Percentiles rank a stretch among this genome's conserved stretches.
Conservation (phyloP, 2,797 vertebrate genomes). For the Melanotaenia pygmaea region DNA sequence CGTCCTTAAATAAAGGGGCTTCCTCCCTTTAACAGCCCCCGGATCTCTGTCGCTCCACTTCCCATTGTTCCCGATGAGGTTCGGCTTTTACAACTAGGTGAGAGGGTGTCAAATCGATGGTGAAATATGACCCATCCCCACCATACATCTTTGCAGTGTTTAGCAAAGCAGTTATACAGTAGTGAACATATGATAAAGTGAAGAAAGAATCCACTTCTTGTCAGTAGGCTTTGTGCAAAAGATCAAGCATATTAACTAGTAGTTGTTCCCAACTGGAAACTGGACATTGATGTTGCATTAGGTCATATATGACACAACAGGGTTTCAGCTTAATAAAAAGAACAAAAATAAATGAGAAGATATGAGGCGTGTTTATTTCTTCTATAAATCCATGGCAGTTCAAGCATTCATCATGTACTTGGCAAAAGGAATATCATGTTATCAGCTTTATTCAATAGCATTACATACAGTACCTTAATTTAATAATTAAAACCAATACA, state of each 20-base stretch:
- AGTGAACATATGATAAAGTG: constrained; percentile 28
- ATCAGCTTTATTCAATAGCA: constrained; percentile 9
- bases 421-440: constrained; percentile 6
- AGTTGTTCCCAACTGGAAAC: neutral
- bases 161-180: constrained; percentile 42
- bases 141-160: constrained; percentile 56
- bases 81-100: constrained; percentile 82
- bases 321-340: constrained; percentile 25
- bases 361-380: constrained; percentile 2
- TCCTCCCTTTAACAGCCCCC: constrained; percentile 82
- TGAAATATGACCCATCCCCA: constrained; percentile 70
- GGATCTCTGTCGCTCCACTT: constrained; percentile 73
- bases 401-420: constrained; percentile 28
- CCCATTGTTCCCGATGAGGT: constrained; percentile 83
- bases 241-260: constrained; percentile 18
- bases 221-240: constrained; percentile 13
- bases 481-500: constrained; percentile 41
- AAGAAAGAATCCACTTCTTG: constrained; percentile 18
- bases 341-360: constrained; percentile 12
- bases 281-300: constrained; percentile 7
- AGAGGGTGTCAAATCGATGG: constrained; percentile 75
- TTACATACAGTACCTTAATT: constrained; percentile 25
- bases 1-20: constrained; percentile 83
- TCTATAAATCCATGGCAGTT: constrained; percentile 15
- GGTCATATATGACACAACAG: constrained; percentile 22